Percentiles rank a stretch among this genome's conserved stretches.
These are phyloP conservation scores for Aphelocoma californica DNA, from an alignment of 2,797 vertebrate species.

Conservation along the genomic window DNA sequence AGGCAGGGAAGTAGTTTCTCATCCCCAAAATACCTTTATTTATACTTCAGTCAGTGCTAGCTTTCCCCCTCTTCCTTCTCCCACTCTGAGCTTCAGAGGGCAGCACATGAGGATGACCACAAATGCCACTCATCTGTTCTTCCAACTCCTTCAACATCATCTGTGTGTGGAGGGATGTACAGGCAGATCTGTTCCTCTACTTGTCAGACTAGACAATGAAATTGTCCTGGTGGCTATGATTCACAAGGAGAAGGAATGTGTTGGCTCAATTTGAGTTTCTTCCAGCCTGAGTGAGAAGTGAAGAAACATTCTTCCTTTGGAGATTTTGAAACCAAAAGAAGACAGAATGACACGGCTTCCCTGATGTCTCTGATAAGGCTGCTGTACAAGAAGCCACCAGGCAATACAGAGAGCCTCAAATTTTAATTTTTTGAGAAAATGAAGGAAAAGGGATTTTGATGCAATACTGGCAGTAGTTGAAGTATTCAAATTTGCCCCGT, in stretches of 20 bases:
- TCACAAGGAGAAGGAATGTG: background rate
- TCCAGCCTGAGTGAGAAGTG: background rate
- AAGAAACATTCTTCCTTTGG: background rate
- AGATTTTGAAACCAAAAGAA: background rate
- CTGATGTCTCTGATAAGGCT: background rate
- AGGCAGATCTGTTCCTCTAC: background rate
- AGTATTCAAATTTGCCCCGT: background rate
- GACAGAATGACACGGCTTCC: background rate
- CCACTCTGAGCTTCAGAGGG: background rate
- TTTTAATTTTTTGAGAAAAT: background rate
- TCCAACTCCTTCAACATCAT: background rate
- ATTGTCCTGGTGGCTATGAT: background rate
- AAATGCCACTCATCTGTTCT: background rate
- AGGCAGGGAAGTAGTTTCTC: background rate
- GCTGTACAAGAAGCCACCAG: background rate
- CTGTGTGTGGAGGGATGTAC: background rate
- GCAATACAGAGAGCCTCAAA: background rate
- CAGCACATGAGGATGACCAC: background rate
- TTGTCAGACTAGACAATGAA: background rate
- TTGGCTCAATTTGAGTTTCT: background rate
- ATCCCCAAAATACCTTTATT: background rate
- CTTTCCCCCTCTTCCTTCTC: background rate
- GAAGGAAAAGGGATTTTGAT: background rate
- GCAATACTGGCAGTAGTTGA: background rate
- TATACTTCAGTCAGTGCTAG: background rate